Evolutionary conservation across 2,113 vertebrate genomes (phyloP).

Genomic region (Ceyx margarethae): DNA sequence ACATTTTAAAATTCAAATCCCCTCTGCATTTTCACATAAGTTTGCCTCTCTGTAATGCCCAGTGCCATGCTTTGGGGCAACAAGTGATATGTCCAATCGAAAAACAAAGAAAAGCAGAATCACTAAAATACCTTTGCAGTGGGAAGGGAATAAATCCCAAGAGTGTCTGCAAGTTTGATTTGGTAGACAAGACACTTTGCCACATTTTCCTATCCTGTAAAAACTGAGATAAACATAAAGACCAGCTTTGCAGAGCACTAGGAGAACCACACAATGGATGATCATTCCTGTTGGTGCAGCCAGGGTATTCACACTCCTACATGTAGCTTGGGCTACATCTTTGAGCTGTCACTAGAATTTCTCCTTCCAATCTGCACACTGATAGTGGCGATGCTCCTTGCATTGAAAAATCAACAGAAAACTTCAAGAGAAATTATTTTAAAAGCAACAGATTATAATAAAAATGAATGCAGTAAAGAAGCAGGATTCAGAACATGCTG

Average conservation of each 20-base stretch:
- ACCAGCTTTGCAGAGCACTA: background rate
- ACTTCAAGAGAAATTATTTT: background rate
- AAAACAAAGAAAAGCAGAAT: background rate
- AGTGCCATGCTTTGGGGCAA: background rate
- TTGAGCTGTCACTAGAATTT: background rate
- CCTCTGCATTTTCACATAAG: background rate
- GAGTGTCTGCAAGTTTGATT: background rate
- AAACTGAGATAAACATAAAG: background rate
- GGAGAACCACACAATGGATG: background rate
- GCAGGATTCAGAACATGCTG: background rate
- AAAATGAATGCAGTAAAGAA: background rate
- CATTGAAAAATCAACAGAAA: background rate
- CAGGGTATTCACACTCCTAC: fast-evolving
- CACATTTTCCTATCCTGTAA: background rate
- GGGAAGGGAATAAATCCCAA: background rate
- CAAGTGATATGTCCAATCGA: background rate
- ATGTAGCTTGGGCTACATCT: background rate
- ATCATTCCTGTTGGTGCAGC: background rate
- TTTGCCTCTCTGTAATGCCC: background rate
- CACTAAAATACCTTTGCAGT: background rate
- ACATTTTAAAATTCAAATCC: background rate
- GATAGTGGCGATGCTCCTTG: background rate
- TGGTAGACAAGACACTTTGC: background rate
- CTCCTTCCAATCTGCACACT: background rate
- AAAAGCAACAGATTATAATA: background rate